Evolutionary conservation across 2,797 vertebrate species (phyloP), one percentile per base, ranked within the genome.

Genomic region (Hippocampus kuda): DNA sequence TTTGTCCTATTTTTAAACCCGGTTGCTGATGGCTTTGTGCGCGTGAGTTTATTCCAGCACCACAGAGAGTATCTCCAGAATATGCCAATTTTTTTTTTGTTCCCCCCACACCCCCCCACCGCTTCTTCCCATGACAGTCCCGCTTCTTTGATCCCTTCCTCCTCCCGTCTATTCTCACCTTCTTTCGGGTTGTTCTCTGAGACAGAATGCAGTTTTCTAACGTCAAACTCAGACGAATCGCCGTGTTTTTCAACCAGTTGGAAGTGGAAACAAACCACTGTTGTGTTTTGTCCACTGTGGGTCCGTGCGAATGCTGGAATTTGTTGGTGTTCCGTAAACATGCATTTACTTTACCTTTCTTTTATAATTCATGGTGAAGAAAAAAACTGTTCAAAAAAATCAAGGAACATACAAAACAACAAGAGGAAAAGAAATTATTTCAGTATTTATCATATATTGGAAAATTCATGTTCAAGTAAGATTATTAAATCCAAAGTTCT

Each of bases 11-110:
- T 88, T 86, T 51, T 79, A 82, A 80, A 73, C 79, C 62, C n/a
- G 10, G 68, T 83, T 77, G 78, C 77, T 81, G 77, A 80, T 20
- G 46, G 20, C 44, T 62, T 13, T 48, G 70, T 56, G 65, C 30
- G 72, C 48, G 59, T 61, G 63, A 38, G 67, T 65, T 62, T 85
- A 81, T 82, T 75, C 72, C 77, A 79, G 84, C 74, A 73, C 80
- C 72, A 70, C 78, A 71, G 78, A 74, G 75, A 86, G 85, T 89
- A 88, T 90, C 87, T 89, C 86, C 82, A 77, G 89, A 90, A 88
- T 88, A 76, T 57, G 30, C 51, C 5, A 2, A 75, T 71, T 67
- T 70, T 65, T 71, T 69, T 48, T 34, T 34, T 15, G 5, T 6
- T 5, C 1, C 34, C 34, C 34, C 34, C 34, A 2, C 30, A 2